phyloP scores from a whole-genome alignment of 2,113 vertebrate genomes.

The Gymnarchus niloticus region DNA sequence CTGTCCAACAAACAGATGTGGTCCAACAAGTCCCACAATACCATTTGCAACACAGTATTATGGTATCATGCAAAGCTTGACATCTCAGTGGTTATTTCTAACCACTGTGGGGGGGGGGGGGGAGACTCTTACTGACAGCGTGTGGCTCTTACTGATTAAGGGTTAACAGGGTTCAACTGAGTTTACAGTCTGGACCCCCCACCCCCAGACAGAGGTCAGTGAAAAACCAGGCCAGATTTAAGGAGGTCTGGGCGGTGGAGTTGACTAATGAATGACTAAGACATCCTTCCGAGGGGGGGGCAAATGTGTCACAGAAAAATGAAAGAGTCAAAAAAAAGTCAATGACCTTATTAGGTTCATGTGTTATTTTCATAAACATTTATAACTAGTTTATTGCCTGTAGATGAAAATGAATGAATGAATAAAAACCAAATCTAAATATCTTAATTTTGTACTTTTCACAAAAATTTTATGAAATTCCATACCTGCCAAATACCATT shows the following conservation, averaged over 20 bases:
- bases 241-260: neutral
- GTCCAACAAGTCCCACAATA: too few species aligned
- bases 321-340: neutral
- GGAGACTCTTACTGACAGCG: too few species aligned
- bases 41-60: too few species aligned
- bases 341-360: neutral
- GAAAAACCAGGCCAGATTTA: neutral
- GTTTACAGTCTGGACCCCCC: neutral
- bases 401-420: too few species aligned
- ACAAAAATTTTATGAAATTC: too few species aligned
- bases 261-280: neutral
- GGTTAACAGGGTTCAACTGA: neutral
- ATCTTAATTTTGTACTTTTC: neutral
- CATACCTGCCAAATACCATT: neutral
- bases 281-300: too few species aligned
- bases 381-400: neutral
- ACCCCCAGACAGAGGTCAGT: neutral
- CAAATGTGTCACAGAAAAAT: too few species aligned
- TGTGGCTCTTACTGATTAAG: neutral
- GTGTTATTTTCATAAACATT: neutral
- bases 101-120: too few species aligned
- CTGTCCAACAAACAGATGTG: too few species aligned
- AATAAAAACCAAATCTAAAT: too few species aligned
- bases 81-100: neutral
- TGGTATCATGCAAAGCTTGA: too few species aligned